phyloP scores from a whole-genome alignment of 2,888 invertebrate genomes.

The Agonopterix arenella region DNA sequence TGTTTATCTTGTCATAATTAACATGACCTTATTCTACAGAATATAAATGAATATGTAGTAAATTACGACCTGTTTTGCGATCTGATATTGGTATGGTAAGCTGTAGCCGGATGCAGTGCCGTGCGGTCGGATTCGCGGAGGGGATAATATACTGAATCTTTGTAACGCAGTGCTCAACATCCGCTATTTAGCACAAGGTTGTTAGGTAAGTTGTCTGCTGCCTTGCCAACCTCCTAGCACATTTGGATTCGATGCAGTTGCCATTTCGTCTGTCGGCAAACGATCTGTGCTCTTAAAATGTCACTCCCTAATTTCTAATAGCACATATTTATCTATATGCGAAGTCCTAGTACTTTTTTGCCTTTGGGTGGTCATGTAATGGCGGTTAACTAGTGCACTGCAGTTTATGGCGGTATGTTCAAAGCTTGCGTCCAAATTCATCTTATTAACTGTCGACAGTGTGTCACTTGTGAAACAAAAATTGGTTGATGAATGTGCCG shows the following conservation, averaged over 20 bases:
- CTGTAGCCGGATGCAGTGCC: constrained; percentile 15
- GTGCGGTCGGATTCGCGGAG: constrained; percentile 7
- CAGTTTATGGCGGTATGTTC: constrained; percentile 17
- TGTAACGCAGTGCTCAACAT: constrained; percentile 29
- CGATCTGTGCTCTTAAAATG: too few species aligned
- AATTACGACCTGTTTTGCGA: too few species aligned
- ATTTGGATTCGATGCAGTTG: too few species aligned
- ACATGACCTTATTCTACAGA: neutral
- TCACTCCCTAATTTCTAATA: too few species aligned
- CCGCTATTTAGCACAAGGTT: constrained; percentile 39
- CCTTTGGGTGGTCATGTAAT: neutral
- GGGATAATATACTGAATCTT: constrained; percentile 13
- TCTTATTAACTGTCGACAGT: constrained; percentile 16
- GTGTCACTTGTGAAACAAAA: constrained; percentile 27
- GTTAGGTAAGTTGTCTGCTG: constrained; percentile 8
- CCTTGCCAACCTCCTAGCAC: neutral
- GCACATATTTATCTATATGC: too few species aligned
- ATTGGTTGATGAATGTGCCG: constrained; percentile 33
- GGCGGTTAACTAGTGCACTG: constrained; percentile 9
- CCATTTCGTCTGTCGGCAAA: too few species aligned
- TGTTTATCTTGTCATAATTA: neutral
- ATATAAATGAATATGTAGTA: too few species aligned
- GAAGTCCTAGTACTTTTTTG: too few species aligned
- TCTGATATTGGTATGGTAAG: neutral
- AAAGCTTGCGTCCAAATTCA: constrained; percentile 12